Conservation (phyloP, 2,888 invertebrate genomes). For the Sinotaia quadrata region DNA sequence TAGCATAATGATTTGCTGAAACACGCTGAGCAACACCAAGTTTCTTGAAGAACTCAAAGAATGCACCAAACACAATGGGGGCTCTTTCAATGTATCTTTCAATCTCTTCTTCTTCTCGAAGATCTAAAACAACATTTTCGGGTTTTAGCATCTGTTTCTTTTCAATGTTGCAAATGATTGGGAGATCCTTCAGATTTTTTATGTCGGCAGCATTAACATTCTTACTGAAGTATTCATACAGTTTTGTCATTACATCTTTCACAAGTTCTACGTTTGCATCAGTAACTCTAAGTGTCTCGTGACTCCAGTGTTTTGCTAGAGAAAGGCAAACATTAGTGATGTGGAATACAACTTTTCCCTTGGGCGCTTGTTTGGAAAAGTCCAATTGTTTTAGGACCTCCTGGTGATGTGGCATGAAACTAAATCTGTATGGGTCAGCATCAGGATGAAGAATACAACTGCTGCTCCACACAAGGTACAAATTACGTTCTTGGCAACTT, state of each 20-base stretch:
- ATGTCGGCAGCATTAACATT: background rate
- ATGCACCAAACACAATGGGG: conserved; percentile 42
- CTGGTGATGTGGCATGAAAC: background rate
- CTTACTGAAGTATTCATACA: background rate
- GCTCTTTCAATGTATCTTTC: conserved; percentile 45
- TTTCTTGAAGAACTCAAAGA: conserved; percentile 38
- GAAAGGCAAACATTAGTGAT: conserved; percentile 17
- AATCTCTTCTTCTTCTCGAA: conserved; percentile 40
- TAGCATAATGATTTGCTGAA: conserved; percentile 41
- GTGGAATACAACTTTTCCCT: conserved; percentile 18
- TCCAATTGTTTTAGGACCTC: conserved; percentile 4
- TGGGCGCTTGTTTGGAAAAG: conserved; percentile 6
- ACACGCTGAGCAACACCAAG: conserved; percentile 43
- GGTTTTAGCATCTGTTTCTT: conserved; percentile 26
- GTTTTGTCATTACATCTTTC: background rate
- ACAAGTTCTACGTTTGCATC: background rate
- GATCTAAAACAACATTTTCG: conserved; percentile 35
- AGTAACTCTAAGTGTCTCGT: background rate
- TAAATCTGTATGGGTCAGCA: background rate
- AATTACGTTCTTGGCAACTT: background rate
- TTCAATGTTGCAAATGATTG: conserved; percentile 10
- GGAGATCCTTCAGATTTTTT: background rate
- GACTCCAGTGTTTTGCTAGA: conserved; percentile 3
- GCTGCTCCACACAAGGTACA: background rate
- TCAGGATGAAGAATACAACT: conserved; percentile 16